Evolutionary conservation across 2,797 vertebrate species (phyloP).

Genomic region (Semaprochilodus insignis): DNA sequence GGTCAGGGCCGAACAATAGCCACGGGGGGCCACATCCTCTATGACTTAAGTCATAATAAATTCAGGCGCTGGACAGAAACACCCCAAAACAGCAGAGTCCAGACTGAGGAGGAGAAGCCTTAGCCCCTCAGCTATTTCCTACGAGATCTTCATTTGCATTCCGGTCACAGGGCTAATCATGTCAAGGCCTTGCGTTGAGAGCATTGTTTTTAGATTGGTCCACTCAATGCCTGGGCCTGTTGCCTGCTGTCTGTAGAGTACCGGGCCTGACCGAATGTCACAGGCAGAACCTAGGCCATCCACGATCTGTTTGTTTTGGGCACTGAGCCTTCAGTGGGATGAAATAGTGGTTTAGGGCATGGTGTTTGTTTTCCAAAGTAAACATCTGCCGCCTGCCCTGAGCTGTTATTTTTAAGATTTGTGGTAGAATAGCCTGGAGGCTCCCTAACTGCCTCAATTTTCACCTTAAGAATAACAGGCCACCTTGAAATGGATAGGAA

Average conservation of each 20-base stretch:
- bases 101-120: background rate
- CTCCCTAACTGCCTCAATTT: conserved; percentile 68
- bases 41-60: conserved; percentile 68
- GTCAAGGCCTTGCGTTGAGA: conserved; percentile 35
- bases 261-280: conserved; percentile 25
- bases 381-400: conserved; percentile 67
- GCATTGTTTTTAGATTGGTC: conserved; percentile 31
- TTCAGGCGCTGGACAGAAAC: conserved; percentile 58
- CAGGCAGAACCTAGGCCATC: conserved; percentile 25
- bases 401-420: conserved; percentile 75
- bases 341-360: conserved; percentile 62
- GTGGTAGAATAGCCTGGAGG: conserved; percentile 65
- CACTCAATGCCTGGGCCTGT: background rate
- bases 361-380: conserved; percentile 78
- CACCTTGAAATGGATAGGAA: conserved; percentile 69
- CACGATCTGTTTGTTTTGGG: conserved; percentile 61
- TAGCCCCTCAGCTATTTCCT: conserved; percentile 33
- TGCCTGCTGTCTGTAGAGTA: conserved; percentile 20
- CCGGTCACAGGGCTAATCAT: conserved; percentile 43
- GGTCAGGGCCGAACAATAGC: conserved; percentile 59
- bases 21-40: conserved; percentile 67
- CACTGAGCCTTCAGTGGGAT: conserved; percentile 61
- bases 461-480: conserved; percentile 64
- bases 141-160: conserved; percentile 42
- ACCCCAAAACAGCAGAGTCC: background rate